phyloP scores from a whole-genome alignment of 64 coral and sea anemone genomes.

The Montipora foliosa region DNA sequence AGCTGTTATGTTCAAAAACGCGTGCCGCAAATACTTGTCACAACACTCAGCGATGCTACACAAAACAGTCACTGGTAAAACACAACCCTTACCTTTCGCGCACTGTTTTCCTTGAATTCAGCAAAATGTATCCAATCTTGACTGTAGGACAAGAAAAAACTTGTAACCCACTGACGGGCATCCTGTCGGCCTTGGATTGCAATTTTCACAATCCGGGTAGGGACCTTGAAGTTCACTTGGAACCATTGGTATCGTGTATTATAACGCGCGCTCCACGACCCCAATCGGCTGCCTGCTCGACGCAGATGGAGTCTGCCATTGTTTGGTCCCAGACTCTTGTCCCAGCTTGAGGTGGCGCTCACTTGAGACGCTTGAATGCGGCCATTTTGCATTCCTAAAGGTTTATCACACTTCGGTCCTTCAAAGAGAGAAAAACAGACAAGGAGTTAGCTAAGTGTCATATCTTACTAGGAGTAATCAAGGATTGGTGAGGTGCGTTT shows the following conservation, averaged over 20 bases:
- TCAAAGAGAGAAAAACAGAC: neutral
- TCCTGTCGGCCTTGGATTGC: slow-evolving; percentile 89
- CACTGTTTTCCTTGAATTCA: slow-evolving; percentile 65
- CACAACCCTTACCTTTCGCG: slow-evolving; percentile 56
- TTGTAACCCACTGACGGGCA: slow-evolving; percentile 76
- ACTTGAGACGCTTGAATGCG: slow-evolving; percentile 64
- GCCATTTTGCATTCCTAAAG: slow-evolving; percentile 71
- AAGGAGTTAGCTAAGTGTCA: neutral
- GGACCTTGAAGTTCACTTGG: slow-evolving; percentile 62
- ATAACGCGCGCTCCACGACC: slow-evolving; percentile 75
- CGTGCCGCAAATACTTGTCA: too few relatives aligned
- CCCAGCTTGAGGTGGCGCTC: slow-evolving; percentile 78
- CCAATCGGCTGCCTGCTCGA: slow-evolving; percentile 22
- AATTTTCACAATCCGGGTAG: slow-evolving; percentile 74
- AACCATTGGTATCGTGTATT: slow-evolving; percentile 85
- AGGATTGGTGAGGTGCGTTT: too few relatives aligned
- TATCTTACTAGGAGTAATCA: too few relatives aligned
- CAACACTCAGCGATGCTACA: too few relatives aligned
- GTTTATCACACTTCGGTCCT: slow-evolving; percentile 83
- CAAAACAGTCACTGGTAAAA: neutral
- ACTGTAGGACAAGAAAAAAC: slow-evolving; percentile 74
- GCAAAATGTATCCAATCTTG: slow-evolving; percentile 75
- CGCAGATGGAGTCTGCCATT: slow-evolving; percentile 72
- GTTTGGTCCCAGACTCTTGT: slow-evolving; percentile 65
- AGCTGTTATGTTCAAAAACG: too few relatives aligned